Evolutionary conservation across 2,888 invertebrate genomes (phyloP).

Genomic region (Eilema caniola): DNA sequence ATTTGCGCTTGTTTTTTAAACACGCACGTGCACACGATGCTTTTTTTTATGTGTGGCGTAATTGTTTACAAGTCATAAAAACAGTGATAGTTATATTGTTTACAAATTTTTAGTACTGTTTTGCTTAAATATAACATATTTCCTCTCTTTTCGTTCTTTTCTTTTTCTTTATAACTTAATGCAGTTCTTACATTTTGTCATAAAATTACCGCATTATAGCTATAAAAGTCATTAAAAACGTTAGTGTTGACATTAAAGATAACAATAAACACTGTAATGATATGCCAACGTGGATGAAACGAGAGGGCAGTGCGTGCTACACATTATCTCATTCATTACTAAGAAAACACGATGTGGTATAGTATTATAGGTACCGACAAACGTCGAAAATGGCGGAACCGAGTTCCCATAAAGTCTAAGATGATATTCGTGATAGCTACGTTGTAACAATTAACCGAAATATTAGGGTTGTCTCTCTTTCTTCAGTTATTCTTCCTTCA

Average conservation of each 20-base stretch:
- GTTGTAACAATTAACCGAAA: slow-evolving; percentile 82
- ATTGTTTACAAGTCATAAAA: no score
- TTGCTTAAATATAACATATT: no score
- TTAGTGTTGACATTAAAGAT: slow-evolving; percentile 72
- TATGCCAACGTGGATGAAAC: slow-evolving; percentile 62
- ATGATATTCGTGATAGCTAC: slow-evolving; percentile 75
- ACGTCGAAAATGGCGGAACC: slow-evolving; percentile 76
- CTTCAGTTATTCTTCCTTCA: neutral
- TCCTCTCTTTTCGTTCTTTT: no score
- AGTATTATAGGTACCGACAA: slow-evolving; percentile 68
- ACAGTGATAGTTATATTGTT: no score
- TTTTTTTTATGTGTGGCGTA: no score
- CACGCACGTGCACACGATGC: no score
- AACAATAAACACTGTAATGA: slow-evolving; percentile 73
- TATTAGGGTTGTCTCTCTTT: slow-evolving; percentile 43
- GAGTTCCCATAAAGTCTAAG: slow-evolving; percentile 83
- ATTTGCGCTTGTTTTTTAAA: no score
- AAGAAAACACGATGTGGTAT: slow-evolving; percentile 69
- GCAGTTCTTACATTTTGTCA: slow-evolving; percentile 39
- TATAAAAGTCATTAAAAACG: slow-evolving; percentile 67
- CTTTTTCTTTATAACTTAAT: slow-evolving; percentile 11
- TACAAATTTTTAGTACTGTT: no score
- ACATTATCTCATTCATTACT: slow-evolving; percentile 80
- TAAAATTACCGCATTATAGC: slow-evolving; percentile 62
- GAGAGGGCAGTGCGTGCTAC: slow-evolving; percentile 65